phyloP scores from a whole-genome alignment of 2,113 vertebrate species.

The Sander vitreus region DNA sequence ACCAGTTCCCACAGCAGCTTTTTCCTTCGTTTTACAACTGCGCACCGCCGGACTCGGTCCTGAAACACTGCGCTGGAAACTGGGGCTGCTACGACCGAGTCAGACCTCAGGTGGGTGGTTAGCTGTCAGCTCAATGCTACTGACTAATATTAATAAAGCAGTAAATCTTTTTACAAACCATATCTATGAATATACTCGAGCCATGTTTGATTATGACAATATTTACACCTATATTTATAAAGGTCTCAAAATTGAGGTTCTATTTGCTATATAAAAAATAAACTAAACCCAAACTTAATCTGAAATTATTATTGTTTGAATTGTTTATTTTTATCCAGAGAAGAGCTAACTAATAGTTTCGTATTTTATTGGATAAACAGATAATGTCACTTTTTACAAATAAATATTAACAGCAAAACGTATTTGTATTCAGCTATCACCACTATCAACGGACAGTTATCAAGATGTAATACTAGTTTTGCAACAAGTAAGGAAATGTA shows the following conservation, averaged over 20 bases:
- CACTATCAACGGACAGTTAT: background rate
- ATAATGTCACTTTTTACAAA: too few relatives aligned
- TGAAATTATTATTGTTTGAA: too few relatives aligned
- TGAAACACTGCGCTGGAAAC: constrained; percentile 24
- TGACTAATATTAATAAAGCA: too few relatives aligned
- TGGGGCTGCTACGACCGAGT: constrained; percentile 76
- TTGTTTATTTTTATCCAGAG: too few relatives aligned
- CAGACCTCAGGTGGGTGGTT: constrained; percentile 66
- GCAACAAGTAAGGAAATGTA: background rate
- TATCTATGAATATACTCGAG: too few relatives aligned
- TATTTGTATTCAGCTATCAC: background rate
- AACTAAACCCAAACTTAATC: too few relatives aligned
- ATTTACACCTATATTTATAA: too few relatives aligned
- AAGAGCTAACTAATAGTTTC: too few relatives aligned
- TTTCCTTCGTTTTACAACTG: constrained; percentile 74
- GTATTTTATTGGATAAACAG: too few relatives aligned
- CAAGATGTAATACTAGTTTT: background rate
- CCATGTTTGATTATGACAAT: background rate
- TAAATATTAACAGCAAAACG: background rate
- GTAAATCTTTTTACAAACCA: too few relatives aligned
- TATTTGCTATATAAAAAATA: too few relatives aligned
- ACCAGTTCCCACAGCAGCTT: constrained; percentile 73
- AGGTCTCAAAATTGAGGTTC: too few relatives aligned
- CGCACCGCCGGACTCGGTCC: constrained; percentile 59
- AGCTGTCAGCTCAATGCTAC: background rate